Conservation (phyloP, 1,140 invertebrate genomes). For the Littorina saxatilis region DNA sequence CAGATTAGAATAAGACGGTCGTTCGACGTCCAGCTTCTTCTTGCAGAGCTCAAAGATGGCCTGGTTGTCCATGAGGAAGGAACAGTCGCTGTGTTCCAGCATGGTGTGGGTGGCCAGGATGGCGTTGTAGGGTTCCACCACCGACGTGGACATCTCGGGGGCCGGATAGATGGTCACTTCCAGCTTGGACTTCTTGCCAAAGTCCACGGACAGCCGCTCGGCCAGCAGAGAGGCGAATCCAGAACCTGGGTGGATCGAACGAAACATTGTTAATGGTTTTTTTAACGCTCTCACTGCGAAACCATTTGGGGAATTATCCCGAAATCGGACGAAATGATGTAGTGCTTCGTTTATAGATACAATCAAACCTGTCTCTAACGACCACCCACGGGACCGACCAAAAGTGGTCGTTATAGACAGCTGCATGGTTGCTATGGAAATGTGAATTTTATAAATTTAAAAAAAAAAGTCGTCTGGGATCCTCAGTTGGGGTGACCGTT, state of each 20-base stretch:
- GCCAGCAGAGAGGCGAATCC: conserved; percentile 64
- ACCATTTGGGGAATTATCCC: too few species aligned
- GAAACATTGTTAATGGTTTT: too few species aligned
- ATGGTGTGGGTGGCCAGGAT: conserved; percentile 59
- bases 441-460: too few species aligned
- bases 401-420: too few species aligned
- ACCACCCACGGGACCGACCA: too few species aligned
- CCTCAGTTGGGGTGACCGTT: too few species aligned
- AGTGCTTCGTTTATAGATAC: too few species aligned
- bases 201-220: conserved; percentile 81
- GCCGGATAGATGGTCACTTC: conserved; percentile 77
- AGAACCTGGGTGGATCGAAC: conserved; percentile 42
- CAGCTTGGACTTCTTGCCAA: conserved; percentile 87
- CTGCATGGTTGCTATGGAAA: background rate
- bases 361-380: too few species aligned
- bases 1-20: conserved; percentile 68
- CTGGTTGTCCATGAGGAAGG: conserved; percentile 72
- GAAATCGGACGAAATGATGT: too few species aligned
- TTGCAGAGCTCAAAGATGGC: conserved; percentile 70
- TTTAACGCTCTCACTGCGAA: too few species aligned
- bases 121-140: conserved; percentile 71
- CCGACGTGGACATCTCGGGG: conserved; percentile 75
- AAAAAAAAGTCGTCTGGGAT: too few species aligned
- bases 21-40: conserved; percentile 88
- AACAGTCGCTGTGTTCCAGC: conserved; percentile 70